Evolutionary conservation across 2,797 vertebrate species (phyloP).

Genomic region (Acanthurus lineatus): DNA sequence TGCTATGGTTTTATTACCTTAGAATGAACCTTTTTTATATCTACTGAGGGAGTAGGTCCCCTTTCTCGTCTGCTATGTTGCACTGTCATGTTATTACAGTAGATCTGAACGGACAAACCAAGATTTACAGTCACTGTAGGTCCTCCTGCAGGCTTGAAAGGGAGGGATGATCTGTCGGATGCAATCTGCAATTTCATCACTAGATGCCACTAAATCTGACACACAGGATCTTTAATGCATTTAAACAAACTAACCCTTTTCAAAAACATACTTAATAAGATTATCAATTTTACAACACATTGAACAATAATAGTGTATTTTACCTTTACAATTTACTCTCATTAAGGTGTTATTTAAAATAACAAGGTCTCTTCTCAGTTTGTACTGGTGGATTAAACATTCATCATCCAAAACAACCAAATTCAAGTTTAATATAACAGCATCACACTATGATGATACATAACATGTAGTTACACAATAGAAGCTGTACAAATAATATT

Average conservation of each 20-base stretch:
- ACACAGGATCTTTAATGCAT: not conserved
- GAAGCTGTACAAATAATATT: conserved; percentile 10
- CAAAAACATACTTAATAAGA: conserved; percentile 22
- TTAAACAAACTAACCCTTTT: not conserved
- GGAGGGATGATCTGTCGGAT: too few species aligned
- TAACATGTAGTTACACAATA: conserved; percentile 13
- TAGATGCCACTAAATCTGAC: too few species aligned
- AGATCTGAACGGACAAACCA: too few species aligned
- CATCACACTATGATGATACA: conserved; percentile 5
- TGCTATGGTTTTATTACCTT: too few species aligned
- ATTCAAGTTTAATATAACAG: conserved; percentile 36
- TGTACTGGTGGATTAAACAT: conserved; percentile 26
- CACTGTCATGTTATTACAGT: too few species aligned
- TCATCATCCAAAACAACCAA: conserved; percentile 30
- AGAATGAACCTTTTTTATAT: too few species aligned
- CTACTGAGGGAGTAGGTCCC: too few species aligned
- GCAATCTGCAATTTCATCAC: too few species aligned
- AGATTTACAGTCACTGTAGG: too few species aligned
- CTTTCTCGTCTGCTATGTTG: too few species aligned
- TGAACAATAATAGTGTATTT: conserved; percentile 14
- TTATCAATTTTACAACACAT: conserved; percentile 40
- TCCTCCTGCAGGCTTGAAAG: too few species aligned
- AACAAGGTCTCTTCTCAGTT: conserved; percentile 10
- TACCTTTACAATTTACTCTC: conserved; percentile 22
- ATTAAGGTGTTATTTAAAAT: conserved; percentile 21